phyloP scores from a whole-genome alignment of 1,140 invertebrate genomes.

The Drosophila santomea region DNA sequence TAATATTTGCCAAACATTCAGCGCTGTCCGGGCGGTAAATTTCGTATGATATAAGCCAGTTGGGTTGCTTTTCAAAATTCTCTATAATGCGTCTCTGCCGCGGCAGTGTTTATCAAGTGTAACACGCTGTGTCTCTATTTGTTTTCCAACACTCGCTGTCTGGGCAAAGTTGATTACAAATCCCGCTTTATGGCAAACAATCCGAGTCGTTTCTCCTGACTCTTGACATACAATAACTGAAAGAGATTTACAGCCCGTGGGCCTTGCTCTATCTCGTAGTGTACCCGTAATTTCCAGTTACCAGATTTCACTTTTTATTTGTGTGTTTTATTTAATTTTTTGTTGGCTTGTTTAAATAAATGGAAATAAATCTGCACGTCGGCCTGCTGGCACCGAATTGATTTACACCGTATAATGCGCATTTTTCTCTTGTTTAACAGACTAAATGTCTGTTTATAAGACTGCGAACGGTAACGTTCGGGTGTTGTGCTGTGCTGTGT shows the following conservation, averaged over 20 bases:
- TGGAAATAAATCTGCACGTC: slow-evolving; percentile 70
- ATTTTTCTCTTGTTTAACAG: slow-evolving; percentile 77
- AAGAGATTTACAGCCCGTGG: slow-evolving; percentile 57
- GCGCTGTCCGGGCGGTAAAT: slow-evolving; percentile 9
- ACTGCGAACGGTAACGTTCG: slow-evolving; percentile 37
- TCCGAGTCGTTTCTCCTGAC: slow-evolving; percentile 14
- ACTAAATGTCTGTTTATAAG: slow-evolving; percentile 78
- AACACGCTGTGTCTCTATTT: slow-evolving; percentile 71
- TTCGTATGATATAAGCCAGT: slow-evolving; percentile 22
- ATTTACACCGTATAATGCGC: slow-evolving; percentile 76
- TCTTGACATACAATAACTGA: slow-evolving; percentile 46
- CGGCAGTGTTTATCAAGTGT: slow-evolving; percentile 71
- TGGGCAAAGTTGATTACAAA: slow-evolving; percentile 56
- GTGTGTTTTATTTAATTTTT: slow-evolving; percentile 28
- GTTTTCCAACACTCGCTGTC: slow-evolving; percentile 67
- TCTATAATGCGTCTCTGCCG: slow-evolving; percentile 1
- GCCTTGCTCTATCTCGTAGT: slow-evolving; percentile 21
- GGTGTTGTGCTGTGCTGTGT: slow-evolving; percentile 37
- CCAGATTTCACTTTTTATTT: slow-evolving; percentile 70
- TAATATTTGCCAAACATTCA: slow-evolving; percentile 68
- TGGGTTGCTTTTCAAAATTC: slow-evolving; percentile 8
- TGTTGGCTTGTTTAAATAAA: slow-evolving; percentile 51
- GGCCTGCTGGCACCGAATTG: slow-evolving; percentile 45
- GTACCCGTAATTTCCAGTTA: slow-evolving; percentile 59
- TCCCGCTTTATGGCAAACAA: slow-evolving; percentile 26